Conservation (phyloP, 2,888 invertebrate genomes). For the Leptinotarsa peninsularis region DNA sequence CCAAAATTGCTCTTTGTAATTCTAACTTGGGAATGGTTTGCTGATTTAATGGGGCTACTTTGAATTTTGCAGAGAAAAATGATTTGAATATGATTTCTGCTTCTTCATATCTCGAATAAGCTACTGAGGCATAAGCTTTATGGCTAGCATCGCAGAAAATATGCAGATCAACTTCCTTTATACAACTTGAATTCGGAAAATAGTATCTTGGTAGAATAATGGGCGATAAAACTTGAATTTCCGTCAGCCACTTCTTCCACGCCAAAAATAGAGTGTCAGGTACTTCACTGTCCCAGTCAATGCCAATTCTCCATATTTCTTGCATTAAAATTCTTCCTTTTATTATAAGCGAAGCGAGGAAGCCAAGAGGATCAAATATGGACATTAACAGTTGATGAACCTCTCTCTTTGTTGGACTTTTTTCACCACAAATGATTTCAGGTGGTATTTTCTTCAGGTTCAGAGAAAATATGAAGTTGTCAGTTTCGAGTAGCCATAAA, state of each 20-base stretch:
- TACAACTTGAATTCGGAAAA: not conserved
- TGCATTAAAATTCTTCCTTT: not conserved
- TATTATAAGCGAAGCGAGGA: not conserved
- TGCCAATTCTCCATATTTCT: constrained; percentile 3
- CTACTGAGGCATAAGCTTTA: not conserved
- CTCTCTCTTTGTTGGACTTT: constrained; percentile 1
- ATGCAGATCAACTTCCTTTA: not conserved
- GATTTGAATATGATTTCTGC: not conserved
- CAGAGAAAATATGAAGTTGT: too few species aligned
- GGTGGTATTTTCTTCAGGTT: too few species aligned
- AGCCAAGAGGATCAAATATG: not conserved
- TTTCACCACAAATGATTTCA: not conserved
- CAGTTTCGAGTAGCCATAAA: too few species aligned
- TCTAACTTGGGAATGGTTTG: constrained; percentile 3
- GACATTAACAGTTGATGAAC: not conserved
- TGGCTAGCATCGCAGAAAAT: not conserved
- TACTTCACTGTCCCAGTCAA: not conserved
- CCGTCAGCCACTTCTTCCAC: not conserved
- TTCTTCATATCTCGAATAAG: not conserved
- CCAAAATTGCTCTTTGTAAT: not conserved
- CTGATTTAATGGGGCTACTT: constrained; percentile 18
- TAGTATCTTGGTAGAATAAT: not conserved
- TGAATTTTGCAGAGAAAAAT: constrained; percentile 13
- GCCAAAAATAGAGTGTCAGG: not conserved
- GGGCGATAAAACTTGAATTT: not conserved